Percentiles rank a stretch among this genome's conserved stretches.
Conservation (phyloP, 2,888 invertebrate species). For the Agrochola lota region DNA sequence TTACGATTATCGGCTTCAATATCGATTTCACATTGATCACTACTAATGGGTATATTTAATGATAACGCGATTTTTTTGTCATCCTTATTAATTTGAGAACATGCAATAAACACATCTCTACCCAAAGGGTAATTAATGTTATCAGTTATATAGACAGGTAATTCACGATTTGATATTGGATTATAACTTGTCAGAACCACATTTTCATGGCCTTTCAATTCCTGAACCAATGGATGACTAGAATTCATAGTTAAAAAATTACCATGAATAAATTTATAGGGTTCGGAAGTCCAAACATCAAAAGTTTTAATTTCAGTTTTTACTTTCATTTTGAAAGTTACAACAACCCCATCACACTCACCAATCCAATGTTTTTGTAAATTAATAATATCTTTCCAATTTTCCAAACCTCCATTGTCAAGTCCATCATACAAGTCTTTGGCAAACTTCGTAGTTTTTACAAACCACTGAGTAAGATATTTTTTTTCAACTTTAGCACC, state of each 20-base stretch:
- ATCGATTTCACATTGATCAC: conserved; percentile 73
- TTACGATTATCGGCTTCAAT: conserved; percentile 85
- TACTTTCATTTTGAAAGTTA: conserved; percentile 91
- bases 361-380: conserved; percentile 98
- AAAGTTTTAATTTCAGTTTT: conserved; percentile 76
- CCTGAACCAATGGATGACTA: conserved; percentile 79
- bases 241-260: conserved; percentile 92
- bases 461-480: conserved; percentile 98
- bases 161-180: conserved; percentile 92
- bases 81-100: conserved; percentile 91
- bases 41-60: conserved; percentile 84
- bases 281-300: conserved; percentile 93
- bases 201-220: conserved; percentile 64
- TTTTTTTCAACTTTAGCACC: conserved; percentile 98
- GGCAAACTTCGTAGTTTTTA: conserved; percentile 96
- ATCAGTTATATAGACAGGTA: conserved; percentile 93
- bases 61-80: conserved; percentile 91
- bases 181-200: conserved; percentile 89
- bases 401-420: conserved; percentile 92
- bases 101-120: conserved; percentile 93
- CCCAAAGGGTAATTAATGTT: conserved; percentile 91
- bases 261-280: conserved; percentile 93
- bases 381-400: conserved; percentile 96
- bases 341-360: conserved; percentile 94
- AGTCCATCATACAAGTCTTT: conserved; percentile 93